Conservation (phyloP, 1,140 invertebrate species). For the Harpegnathos saltator region DNA sequence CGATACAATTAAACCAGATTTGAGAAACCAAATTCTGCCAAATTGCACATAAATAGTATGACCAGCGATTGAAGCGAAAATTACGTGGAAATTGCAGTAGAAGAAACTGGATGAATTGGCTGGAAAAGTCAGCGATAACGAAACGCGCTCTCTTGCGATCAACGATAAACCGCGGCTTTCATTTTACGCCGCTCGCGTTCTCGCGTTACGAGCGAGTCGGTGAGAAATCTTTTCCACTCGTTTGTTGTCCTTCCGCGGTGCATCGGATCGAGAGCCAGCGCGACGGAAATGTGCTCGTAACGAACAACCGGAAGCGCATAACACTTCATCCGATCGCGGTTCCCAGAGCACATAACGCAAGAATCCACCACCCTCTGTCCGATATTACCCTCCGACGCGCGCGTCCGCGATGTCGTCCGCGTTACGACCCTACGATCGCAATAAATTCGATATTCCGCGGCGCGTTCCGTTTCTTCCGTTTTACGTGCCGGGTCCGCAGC, state of each 20-base stretch:
- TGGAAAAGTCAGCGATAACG: no score
- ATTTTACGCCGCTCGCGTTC: background rate
- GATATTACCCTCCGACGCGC: slow-evolving; percentile 10
- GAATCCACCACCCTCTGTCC: background rate
- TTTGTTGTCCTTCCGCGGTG: background rate
- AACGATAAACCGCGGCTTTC: background rate
- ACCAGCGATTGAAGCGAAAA: no score
- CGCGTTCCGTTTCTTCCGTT: slow-evolving; percentile 31
- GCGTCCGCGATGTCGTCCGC: slow-evolving; percentile 1
- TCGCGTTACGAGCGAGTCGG: background rate
- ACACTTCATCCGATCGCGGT: slow-evolving; percentile 7
- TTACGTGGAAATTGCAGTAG: no score
- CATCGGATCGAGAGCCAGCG: background rate
- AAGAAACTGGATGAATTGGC: no score
- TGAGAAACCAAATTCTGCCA: no score
- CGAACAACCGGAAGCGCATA: slow-evolving; percentile 12
- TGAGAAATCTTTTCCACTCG: no score
- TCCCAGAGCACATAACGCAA: slow-evolving; percentile 8
- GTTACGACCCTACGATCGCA: slow-evolving; percentile 50
- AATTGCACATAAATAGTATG: no score
- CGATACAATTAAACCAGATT: no score
- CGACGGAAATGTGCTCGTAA: background rate
- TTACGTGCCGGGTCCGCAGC: slow-evolving; percentile 11
- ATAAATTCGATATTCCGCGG: slow-evolving; percentile 69
- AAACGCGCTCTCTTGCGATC: no score